Base-by-base conservation (phyloP, 2,113 vertebrate genomes). In the Salminus brasiliensis region DNA sequence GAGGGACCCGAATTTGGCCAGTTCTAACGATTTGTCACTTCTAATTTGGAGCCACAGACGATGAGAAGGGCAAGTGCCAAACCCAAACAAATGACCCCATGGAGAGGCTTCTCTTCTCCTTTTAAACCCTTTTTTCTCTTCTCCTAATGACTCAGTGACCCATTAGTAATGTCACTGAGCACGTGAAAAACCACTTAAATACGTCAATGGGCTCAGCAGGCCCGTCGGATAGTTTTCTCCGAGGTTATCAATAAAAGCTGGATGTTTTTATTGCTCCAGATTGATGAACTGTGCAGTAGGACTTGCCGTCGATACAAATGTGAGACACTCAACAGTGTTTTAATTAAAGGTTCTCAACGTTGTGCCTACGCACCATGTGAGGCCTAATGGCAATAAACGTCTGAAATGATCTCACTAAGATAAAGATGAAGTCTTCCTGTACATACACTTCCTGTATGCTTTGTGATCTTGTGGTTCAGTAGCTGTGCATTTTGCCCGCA, bases 21-120 rank as follows among this genome's bases (percentile, higher is more conserved):
- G 66, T 49, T 49, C 67, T 78, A 49, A 77, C 41, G 76, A 78
- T 62, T 9, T 71, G 68, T 63, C 68, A 1, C 15, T 39, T 60
- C 41, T 52, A 79, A 72, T 72, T 72, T 70, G 45, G 25, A 70
- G 53, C 43, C 45, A 65, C 39, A 65, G 21, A 39, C 21, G 21
- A 39, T 23, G 21, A 66, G 34, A 66, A n/a, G 62, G 57, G 34
- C 27, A 60, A 13, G 53, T 25, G 53, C 25, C 27, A 79, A 62
- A 70, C 62, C 30, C 12, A 34, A 63, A 63, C 57, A 30, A 43
- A 63, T 63, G 32, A 63, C 18, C 60, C 60, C 12, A 12, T 10
- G 23, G 43, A 52, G 47, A 36, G 45, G 68, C 25, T 62, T 52
- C 32, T 62, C 15, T 52, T 63, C 55, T 52, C 30, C 13, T 41